Evolutionary conservation across 2,797 vertebrate genomes (phyloP), one percentile per base, ranked within the genome.

Genomic region (Oryzias dopingdopingensis): DNA sequence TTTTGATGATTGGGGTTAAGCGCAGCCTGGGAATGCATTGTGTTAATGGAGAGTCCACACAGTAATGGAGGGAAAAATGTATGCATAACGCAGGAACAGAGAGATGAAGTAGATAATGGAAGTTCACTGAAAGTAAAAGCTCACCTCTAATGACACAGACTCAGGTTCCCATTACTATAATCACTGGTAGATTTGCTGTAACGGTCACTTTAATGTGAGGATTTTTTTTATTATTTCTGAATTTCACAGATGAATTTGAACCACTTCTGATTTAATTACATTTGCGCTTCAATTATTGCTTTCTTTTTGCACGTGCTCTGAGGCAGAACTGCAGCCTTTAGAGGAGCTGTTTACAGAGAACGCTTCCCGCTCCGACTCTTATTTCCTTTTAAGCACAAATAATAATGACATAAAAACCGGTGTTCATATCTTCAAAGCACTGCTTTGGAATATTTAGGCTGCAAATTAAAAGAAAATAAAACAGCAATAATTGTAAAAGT

Each of bases 91-190:
- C 48, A 46, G 59, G 52, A 47, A 40, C 20, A 29, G 23, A 49
- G 62, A 64, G 62, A 40, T 45, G 50, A 68, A 65, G 66, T 40
- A 23, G 72, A 59, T 74, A 70, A 67, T 74, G 53, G 65, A 49
- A 15, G 65, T 68, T 63, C 47, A 23, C 59, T 52, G 56, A 62
- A 73, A 64, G 56, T 40, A 62, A 61, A 45, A 55, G 49, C 66
- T 74, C 72, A 66, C 74, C 70, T 81, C 67, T 76, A 65, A 77
- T 65, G 67, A 68, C 56, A 69, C 45, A 77, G 62, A 74, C 51
- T 12, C 63, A 66, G 53, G 4, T 52, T 41, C 58, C 58, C 41
- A 77, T 77, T 43, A 72, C 61, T 65, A 65, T 74, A 66, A 79
- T 74, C 78, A 62, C 72, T 42, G 52, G 52, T 29, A 72, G 62